phyloP scores from a whole-genome alignment of 2,797 vertebrate genomes.

The Sphenopsis melanotis region DNA sequence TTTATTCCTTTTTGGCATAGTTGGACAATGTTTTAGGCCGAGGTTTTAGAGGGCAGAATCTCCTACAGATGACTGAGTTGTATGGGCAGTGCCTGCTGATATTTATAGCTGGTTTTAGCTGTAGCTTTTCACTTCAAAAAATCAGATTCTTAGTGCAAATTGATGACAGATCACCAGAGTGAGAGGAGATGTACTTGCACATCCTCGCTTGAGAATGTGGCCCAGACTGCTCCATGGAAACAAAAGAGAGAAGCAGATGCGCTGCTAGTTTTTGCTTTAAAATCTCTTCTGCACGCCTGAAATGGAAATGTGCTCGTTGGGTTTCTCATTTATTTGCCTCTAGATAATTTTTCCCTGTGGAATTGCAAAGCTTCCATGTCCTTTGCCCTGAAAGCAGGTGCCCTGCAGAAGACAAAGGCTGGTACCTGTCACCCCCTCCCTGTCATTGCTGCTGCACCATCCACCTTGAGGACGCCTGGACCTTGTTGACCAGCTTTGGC shows the following conservation, averaged over 20 bases:
- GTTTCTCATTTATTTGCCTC: neutral
- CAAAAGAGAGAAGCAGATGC: slow-evolving; percentile 26
- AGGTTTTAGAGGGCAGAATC: neutral
- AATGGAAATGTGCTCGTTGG: neutral
- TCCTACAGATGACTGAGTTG: neutral
- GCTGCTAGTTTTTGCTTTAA: neutral
- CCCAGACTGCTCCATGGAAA: slow-evolving; percentile 46
- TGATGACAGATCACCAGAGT: neutral
- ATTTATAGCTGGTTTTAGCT: neutral
- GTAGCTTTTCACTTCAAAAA: neutral
- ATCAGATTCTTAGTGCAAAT: neutral
- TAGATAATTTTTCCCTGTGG: neutral
- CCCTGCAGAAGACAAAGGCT: neutral
- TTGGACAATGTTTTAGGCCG: neutral
- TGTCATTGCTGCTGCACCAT: neutral
- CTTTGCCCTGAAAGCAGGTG: rapidly evolving
- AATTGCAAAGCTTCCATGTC: neutral
- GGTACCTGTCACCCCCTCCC: neutral
- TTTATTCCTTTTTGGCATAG: neutral
- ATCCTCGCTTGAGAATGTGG: neutral
- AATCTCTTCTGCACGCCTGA: neutral
- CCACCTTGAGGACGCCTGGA: neutral
- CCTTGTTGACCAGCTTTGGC: slow-evolving; percentile 48
- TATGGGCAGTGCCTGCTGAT: neutral
- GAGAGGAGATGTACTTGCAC: slow-evolving; percentile 3